Evolutionary conservation across 2,113 vertebrate species (phyloP).

Genomic region (Cisticola juncidis): DNA sequence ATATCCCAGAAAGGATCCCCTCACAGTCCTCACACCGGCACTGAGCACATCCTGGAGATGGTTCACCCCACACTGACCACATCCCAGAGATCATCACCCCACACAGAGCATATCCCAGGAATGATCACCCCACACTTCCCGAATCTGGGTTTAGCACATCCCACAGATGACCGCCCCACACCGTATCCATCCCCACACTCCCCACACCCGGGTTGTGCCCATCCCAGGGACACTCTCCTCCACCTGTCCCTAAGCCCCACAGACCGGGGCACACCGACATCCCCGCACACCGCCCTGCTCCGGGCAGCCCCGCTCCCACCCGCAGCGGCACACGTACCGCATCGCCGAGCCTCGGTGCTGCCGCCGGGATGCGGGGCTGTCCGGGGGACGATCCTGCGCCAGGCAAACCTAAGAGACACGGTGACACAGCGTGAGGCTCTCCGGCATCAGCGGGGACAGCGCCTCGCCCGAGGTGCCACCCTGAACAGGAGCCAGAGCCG

Average conservation of each 20-base stretch:
- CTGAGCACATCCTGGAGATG: too few relatives aligned
- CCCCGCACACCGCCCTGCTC: not conserved
- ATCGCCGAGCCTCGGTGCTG: not conserved
- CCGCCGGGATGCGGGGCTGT: not conserved
- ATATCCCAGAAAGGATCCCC: too few relatives aligned
- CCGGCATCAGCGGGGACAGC: not conserved
- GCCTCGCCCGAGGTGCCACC: not conserved
- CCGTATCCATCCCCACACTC: not conserved
- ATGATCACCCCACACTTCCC: too few relatives aligned
- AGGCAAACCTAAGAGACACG: not conserved
- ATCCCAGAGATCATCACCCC: too few relatives aligned
- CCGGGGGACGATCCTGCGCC: not conserved
- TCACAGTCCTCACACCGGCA: too few relatives aligned
- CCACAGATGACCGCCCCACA: not conserved
- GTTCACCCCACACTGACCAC: too few relatives aligned
- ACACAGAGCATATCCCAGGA: too few relatives aligned
- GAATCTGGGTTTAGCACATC: too few relatives aligned
- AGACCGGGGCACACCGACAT: rapidly evolving
- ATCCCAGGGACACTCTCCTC: not conserved
- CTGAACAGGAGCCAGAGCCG: not conserved
- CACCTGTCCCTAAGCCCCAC: too few relatives aligned
- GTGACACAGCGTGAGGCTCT: not conserved
- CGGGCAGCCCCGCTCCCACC: not conserved
- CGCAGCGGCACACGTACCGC: not conserved
- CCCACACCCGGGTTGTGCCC: not conserved